phyloP scores from a whole-genome alignment of 1,140 invertebrate genomes.

The Leptinotarsa undecemlineata region DNA sequence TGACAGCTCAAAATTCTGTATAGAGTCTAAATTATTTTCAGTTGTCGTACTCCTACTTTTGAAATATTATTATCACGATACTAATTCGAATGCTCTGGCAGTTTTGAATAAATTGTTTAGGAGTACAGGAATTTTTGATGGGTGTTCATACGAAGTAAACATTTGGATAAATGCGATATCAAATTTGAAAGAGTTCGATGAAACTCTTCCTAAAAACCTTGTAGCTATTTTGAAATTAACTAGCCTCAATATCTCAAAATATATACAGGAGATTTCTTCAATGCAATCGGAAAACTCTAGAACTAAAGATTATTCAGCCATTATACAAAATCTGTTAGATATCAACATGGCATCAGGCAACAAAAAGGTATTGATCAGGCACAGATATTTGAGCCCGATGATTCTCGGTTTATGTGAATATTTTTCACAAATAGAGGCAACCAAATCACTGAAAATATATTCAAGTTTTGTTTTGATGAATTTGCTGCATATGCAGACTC shows the following conservation, averaged over 20 bases:
- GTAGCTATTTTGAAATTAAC: conserved; percentile 41
- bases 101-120: conserved; percentile 61
- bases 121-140: conserved; percentile 66
- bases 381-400: conserved; percentile 39
- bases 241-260: conserved; percentile 30
- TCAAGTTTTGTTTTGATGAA: conserved; percentile 44
- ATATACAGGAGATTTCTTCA: conserved; percentile 32
- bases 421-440: conserved; percentile 26
- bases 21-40: conserved; percentile 63
- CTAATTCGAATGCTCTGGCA: conserved; percentile 55
- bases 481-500: conserved; percentile 47
- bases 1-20: conserved; percentile 61
- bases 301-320: conserved; percentile 20
- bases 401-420: conserved; percentile 40
- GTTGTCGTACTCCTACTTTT: conserved; percentile 63
- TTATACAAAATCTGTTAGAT: conserved; percentile 32
- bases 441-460: conserved; percentile 43
- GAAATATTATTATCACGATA: conserved; percentile 59
- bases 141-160: conserved; percentile 65
- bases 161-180: conserved; percentile 65
- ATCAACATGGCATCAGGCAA: conserved; percentile 11
- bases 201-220: conserved; percentile 55
- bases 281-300: conserved; percentile 17
- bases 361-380: conserved; percentile 17
- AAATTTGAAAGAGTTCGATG: conserved; percentile 46